These are phyloP conservation scores for Lepus timidus DNA, from an alignment of 2,113 vertebrate species.

Conservation along the genomic window DNA sequence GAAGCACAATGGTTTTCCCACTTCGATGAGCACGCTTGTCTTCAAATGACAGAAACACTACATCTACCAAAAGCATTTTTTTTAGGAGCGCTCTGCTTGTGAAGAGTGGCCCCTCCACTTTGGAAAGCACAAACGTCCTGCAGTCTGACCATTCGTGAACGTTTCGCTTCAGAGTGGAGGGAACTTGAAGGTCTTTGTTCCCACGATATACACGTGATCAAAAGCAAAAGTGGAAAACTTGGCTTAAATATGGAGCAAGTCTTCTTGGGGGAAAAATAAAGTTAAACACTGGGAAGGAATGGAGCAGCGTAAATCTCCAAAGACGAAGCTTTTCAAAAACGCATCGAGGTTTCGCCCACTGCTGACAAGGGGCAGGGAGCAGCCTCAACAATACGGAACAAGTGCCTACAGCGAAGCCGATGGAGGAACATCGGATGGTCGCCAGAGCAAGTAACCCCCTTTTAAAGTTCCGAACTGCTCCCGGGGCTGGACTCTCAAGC, in stretches of 20 bases:
- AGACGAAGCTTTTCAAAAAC: background rate
- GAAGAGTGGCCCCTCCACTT: background rate
- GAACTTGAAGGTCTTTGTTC: slow-evolving; percentile 25
- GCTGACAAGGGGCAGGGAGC: background rate
- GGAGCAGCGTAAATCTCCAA: background rate
- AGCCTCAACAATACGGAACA: slow-evolving; percentile 26
- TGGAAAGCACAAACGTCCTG: background rate
- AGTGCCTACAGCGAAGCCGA: slow-evolving; percentile 41
- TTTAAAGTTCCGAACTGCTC: slow-evolving; percentile 52
- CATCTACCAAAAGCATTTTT: background rate
- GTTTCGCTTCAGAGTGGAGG: background rate
- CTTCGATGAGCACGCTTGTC: background rate
- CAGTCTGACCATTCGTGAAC: background rate
- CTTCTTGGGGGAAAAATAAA: background rate
- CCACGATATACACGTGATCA: background rate
- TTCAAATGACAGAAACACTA: slow-evolving; percentile 2
- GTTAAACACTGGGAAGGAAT: background rate
- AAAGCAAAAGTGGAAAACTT: slow-evolving; percentile 37
- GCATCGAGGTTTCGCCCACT: background rate
- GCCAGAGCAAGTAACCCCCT: background rate
- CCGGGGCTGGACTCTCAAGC: background rate
- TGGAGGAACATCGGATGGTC: background rate
- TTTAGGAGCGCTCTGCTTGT: background rate
- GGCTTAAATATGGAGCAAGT: background rate
- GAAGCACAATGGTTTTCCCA: background rate